Conservation (phyloP, 2,888 invertebrate genomes). For the Tachystola acroxantha region DNA sequence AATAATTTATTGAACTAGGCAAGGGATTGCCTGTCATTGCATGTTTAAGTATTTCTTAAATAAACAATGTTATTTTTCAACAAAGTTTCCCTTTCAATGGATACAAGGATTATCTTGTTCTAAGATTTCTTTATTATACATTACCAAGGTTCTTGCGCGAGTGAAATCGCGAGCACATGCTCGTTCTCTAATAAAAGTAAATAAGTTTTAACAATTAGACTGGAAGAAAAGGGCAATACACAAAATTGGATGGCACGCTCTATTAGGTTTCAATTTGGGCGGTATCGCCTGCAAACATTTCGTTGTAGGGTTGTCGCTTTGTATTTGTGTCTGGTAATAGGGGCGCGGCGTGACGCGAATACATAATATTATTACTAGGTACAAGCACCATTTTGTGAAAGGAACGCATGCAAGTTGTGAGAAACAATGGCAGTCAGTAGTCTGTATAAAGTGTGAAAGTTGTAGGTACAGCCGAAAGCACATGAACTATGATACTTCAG, state of each 20-base stretch:
- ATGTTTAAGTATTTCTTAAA: too few species aligned
- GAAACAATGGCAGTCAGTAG: neutral
- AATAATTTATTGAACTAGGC: too few species aligned
- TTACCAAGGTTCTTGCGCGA: too few species aligned
- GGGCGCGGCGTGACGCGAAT: conserved; percentile 50
- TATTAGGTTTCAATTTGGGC: conserved; percentile 45
- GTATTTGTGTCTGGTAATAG: conserved; percentile 65
- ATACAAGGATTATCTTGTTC: too few species aligned
- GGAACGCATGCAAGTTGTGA: neutral
- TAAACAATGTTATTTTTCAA: too few species aligned
- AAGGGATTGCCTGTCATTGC: too few species aligned
- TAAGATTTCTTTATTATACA: too few species aligned
- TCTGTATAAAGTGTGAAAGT: neutral
- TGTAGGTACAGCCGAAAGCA: too few species aligned
- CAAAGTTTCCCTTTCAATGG: too few species aligned
- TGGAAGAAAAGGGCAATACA: neutral
- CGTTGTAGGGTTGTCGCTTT: conserved; percentile 58
- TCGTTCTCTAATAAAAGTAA: too few species aligned
- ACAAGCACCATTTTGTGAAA: neutral
- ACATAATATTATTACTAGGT: conserved; percentile 30
- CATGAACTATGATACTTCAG: too few species aligned
- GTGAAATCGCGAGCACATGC: too few species aligned
- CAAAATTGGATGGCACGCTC: conserved; percentile 26
- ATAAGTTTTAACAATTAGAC: conserved; percentile 7
- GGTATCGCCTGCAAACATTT: conserved; percentile 42